Conservation (phyloP, 2,797 vertebrate genomes). For the Oreortyx pictus region DNA sequence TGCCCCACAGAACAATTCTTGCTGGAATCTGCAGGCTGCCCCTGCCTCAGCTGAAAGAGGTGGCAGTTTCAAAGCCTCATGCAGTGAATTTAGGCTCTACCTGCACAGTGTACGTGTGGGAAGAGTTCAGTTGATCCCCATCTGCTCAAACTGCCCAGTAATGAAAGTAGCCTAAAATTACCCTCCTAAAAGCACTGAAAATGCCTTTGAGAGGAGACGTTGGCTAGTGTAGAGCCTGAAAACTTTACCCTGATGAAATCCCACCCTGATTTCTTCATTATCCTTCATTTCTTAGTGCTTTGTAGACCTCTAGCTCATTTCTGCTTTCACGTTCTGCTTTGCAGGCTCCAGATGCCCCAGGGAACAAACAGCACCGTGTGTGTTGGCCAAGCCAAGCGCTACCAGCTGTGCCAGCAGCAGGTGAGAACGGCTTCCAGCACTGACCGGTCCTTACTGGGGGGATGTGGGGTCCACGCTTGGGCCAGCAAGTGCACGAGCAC, state of each 20-base stretch:
- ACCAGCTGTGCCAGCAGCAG: conserved; percentile 89
- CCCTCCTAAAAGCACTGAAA: not conserved
- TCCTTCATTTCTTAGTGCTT: not conserved
- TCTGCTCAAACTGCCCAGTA: not conserved
- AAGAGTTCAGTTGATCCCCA: not conserved
- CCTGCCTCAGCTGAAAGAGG: not conserved
- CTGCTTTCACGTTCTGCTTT: not conserved
- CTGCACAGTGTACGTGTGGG: not conserved
- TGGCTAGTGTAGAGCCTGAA: not conserved
- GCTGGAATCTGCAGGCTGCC: not conserved
- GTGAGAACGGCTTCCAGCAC: conserved; percentile 68
- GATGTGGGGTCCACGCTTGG: not conserved
- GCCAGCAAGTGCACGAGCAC: not conserved
- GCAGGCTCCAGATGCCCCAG: conserved; percentile 84
- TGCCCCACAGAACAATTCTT: not conserved
- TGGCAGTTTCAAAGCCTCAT: not conserved
- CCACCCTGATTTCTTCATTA: not conserved
- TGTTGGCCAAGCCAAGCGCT: conserved; percentile 83
- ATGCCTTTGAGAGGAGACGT: not conserved
- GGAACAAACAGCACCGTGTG: conserved; percentile 85
- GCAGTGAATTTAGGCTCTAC: not conserved
- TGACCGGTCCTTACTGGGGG: not conserved
- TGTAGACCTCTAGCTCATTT: not conserved
- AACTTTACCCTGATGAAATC: not conserved
- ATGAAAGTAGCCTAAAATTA: not conserved